Percentiles rank a stretch among this genome's conserved stretches.
Conservation (phyloP, 2,888 invertebrate genomes). For the Julus scandinavius region DNA sequence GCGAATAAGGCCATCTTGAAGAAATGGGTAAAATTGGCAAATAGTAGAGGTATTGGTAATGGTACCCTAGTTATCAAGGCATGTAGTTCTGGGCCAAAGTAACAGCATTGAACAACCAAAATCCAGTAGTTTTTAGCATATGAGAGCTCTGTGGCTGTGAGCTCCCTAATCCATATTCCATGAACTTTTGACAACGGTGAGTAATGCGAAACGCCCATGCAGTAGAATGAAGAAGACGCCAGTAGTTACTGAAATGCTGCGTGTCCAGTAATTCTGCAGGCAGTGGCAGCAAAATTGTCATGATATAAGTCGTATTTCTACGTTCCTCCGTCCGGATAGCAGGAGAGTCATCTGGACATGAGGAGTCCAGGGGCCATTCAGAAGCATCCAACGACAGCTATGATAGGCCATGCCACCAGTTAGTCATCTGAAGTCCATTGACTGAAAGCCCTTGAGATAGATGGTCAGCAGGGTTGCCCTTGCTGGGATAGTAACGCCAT, state of each 20-base stretch:
- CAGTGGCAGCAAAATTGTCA: not conserved
- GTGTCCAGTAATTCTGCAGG: not conserved
- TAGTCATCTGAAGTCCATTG: not conserved
- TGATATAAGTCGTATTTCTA: not conserved
- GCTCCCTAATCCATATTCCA: not conserved
- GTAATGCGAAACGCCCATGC: not conserved
- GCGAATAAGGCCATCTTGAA: slow-evolving; percentile 33
- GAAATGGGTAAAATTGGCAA: slow-evolving; percentile 30
- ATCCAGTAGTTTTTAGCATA: not conserved
- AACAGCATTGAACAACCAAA: not conserved
- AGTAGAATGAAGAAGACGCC: not conserved
- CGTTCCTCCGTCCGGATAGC: not conserved
- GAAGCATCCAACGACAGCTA: not conserved
- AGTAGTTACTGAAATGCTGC: not conserved
- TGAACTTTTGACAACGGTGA: not conserved
- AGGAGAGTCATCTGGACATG: not conserved
- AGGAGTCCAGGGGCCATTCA: not conserved
- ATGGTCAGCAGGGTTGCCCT: not conserved
- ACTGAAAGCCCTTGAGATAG: not conserved
- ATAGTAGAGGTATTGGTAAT: not conserved
- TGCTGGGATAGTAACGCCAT: not conserved
- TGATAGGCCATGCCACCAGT: not conserved
- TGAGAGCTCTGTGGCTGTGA: not conserved
- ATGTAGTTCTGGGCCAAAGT: not conserved
- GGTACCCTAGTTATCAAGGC: not conserved